These are phyloP conservation scores for Thymallus thymallus DNA, from an alignment of 2,113 vertebrate genomes.

Conservation along the genomic window DNA sequence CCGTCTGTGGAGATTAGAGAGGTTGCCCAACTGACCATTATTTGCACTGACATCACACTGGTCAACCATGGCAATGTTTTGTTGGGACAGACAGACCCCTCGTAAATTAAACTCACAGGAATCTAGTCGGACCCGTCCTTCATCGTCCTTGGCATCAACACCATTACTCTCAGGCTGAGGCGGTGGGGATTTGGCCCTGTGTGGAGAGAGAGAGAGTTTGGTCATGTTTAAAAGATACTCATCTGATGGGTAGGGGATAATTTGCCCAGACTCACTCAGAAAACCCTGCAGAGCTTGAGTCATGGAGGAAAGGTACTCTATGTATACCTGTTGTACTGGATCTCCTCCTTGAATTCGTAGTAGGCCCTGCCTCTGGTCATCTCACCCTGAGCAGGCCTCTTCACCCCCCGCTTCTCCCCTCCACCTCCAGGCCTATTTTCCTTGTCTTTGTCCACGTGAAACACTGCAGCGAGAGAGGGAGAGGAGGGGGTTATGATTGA, in stretches of 20 bases:
- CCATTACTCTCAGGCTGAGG: conserved; percentile 61
- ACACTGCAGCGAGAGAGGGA: too few relatives aligned
- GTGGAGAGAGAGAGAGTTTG: conserved; percentile 1
- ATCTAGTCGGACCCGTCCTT: conserved; percentile 77
- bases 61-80: background rate
- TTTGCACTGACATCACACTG: background rate
- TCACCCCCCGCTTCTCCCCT: background rate
- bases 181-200: conserved; percentile 82
- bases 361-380: conserved; percentile 76
- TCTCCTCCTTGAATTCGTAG: conserved; percentile 91
- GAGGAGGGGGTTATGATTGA: background rate
- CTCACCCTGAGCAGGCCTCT: conserved; percentile 64
- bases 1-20: conserved; percentile 67
- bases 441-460: too few relatives aligned
- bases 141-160: conserved; percentile 67
- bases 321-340: conserved; percentile 83
- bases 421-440: too few relatives aligned
- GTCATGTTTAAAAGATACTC: too few relatives aligned
- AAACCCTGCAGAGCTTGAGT: background rate
- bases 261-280: background rate
- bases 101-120: conserved; percentile 64
- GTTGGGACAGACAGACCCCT: too few relatives aligned
- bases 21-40: background rate
- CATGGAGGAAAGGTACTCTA: background rate
- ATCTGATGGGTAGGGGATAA: too few relatives aligned